A percentile compares a stretch with the other conserved stretches of the same genome.
These are phyloP conservation scores for Mizuhopecten yessoensis DNA, from an alignment of 1,140 invertebrate genomes.

Conservation along the genomic window DNA sequence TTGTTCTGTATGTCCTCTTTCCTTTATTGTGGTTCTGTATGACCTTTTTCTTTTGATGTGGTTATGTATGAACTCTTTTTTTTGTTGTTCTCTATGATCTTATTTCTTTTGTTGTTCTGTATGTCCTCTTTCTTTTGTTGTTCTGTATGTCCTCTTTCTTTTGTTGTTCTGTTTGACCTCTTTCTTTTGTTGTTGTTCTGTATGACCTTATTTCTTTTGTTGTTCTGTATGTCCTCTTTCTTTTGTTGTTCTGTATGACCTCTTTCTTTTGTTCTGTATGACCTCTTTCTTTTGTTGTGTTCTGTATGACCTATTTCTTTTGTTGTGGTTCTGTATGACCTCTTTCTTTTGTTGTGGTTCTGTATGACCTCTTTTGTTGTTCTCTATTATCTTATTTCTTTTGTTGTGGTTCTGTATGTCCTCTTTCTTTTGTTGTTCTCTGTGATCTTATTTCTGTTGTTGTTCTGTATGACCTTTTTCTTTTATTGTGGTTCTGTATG, in stretches of 20 bases:
- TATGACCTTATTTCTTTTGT: neutral
- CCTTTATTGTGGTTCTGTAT: slow-evolving; percentile 63
- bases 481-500: slow-evolving; percentile 66
- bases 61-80: too few species aligned
- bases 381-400: neutral
- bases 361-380: neutral
- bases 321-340: slow-evolving; percentile 62
- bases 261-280: slow-evolving; percentile 64
- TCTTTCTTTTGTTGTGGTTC: neutral
- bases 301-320: neutral
- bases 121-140: too few species aligned
- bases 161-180: neutral
- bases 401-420: neutral
- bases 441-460: neutral
- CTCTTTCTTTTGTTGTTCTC: neutral
- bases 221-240: neutral
- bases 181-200: neutral
- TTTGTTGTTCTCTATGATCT: too few species aligned
- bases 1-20: neutral
- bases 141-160: neutral
- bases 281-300: slow-evolving; percentile 21
- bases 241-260: neutral
- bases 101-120: too few species aligned
- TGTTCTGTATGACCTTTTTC: neutral
- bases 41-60: neutral